Percentiles rank a stretch among this genome's conserved stretches.
Evolutionary conservation across 2,113 vertebrate species (phyloP).

Genomic region (Apeltes quadracus): DNA sequence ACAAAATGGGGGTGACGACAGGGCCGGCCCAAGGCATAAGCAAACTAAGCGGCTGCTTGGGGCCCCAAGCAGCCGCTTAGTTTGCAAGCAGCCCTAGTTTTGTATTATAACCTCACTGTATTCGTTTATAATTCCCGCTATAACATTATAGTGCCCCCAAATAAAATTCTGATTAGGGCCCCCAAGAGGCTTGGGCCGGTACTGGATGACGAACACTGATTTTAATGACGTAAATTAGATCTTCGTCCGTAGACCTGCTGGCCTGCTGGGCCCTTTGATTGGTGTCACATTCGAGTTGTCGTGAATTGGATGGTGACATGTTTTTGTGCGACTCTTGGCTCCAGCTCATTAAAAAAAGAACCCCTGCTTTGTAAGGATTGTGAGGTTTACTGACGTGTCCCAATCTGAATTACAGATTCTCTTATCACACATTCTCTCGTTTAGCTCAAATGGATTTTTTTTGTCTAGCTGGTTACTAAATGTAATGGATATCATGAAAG

Average conservation of each 20-base stretch:
- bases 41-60: too few relatives aligned
- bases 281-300: background rate
- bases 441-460: background rate
- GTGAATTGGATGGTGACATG: background rate
- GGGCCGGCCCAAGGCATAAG: too few relatives aligned
- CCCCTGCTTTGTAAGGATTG: constrained; percentile 2
- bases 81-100: too few relatives aligned
- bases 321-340: constrained; percentile 20
- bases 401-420: constrained; percentile 8
- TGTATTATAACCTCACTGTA: too few relatives aligned
- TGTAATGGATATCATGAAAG: background rate
- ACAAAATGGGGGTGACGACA: too few relatives aligned
- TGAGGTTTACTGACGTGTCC: background rate
- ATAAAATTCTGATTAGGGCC: too few relatives aligned
- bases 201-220: background rate
- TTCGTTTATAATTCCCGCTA: too few relatives aligned
- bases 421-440: constrained; percentile 7
- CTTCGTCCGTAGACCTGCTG: background rate
- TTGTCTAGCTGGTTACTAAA: background rate
- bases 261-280: background rate
- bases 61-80: too few relatives aligned
- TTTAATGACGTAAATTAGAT: background rate
- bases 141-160: too few relatives aligned
- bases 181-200: too few relatives aligned
- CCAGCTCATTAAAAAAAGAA: background rate